phyloP scores from a whole-genome alignment of 2,797 vertebrate species.

The Pygocentrus nattereri region DNA sequence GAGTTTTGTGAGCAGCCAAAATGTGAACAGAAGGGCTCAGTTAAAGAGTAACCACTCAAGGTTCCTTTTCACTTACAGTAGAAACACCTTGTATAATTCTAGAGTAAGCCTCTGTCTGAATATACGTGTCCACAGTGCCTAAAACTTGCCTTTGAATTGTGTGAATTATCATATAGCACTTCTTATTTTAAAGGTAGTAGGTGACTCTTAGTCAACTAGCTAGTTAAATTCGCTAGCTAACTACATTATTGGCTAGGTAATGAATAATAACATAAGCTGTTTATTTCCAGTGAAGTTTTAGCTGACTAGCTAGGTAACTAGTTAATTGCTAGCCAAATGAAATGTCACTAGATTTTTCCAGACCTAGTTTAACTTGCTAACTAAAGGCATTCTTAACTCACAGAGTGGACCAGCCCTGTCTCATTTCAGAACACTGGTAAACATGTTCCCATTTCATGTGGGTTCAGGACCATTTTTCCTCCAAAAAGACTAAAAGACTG shows the following conservation, averaged over 20 bases:
- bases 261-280: neutral
- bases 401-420: neutral
- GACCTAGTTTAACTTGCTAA: neutral
- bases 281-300: neutral
- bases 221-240: too few species aligned
- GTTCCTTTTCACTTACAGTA: neutral
- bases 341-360: too few species aligned
- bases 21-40: neutral
- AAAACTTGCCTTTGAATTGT: neutral
- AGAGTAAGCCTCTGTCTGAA: neutral
- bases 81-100: neutral
- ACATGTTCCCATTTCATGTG: neutral
- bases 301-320: neutral
- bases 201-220: neutral
- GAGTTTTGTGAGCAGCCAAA: neutral
- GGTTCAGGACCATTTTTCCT: neutral
- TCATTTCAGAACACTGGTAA: neutral
- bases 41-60: conserved; percentile 19
- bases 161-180: neutral
- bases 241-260: too few species aligned
- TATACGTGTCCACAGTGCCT: neutral
- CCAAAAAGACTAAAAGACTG: neutral
- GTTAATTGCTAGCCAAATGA: too few species aligned
- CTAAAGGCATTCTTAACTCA: neutral
- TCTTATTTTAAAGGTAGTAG: neutral